phyloP scores from a whole-genome alignment of 2,113 vertebrate genomes.

The Polyodon spathula region DNA sequence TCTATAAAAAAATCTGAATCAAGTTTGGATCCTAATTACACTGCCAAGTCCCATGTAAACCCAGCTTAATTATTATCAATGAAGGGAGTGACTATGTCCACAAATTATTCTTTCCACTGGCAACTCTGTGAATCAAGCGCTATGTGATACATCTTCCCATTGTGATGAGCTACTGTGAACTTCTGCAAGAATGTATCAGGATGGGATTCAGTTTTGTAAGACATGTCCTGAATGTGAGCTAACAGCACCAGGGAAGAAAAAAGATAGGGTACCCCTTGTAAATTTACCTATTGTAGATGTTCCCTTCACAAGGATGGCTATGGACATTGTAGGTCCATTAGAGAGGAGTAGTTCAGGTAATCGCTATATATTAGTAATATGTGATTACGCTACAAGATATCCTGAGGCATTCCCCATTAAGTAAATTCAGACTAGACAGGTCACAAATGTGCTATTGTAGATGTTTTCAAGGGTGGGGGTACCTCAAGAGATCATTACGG shows the following conservation, averaged over 20 bases:
- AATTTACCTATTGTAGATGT: background rate
- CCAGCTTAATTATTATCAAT: too few species aligned
- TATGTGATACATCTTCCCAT: too few species aligned
- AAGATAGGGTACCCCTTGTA: background rate
- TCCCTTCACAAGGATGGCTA: slow-evolving; percentile 1
- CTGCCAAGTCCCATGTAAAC: too few species aligned
- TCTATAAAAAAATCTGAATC: too few species aligned
- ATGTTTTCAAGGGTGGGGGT: background rate
- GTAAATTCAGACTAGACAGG: slow-evolving; percentile 2
- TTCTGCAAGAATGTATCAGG: background rate
- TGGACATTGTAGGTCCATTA: slow-evolving; percentile 6
- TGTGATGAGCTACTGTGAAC: too few species aligned
- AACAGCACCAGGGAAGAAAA: background rate
- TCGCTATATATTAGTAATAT: background rate
- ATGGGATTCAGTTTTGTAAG: background rate
- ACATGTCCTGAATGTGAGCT: slow-evolving; percentile 2
- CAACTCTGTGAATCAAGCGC: too few species aligned
- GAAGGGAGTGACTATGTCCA: too few species aligned
- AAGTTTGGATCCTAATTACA: too few species aligned
- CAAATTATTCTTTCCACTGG: too few species aligned
- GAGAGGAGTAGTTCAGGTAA: background rate
- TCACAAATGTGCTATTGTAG: background rate
- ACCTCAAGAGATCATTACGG: too few species aligned
- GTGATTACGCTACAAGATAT: slow-evolving; percentile 10
- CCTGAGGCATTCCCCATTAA: slow-evolving; percentile 4